Evolutionary conservation across 2,888 invertebrate genomes (phyloP).

Genomic region (Stenurella melanura): DNA sequence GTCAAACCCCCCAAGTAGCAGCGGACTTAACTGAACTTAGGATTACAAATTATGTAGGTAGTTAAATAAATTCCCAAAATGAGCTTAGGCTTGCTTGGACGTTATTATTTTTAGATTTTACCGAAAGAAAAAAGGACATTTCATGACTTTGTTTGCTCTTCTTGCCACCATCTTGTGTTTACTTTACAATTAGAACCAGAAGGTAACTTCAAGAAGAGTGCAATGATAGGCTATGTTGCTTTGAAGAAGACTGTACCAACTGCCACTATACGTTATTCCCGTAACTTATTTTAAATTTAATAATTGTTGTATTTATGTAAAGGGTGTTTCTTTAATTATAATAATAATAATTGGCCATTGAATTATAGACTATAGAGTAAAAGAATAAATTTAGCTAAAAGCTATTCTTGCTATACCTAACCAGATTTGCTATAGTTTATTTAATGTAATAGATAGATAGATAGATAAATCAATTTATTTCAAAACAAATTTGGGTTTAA

Average conservation of each 20-base stretch:
- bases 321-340: too few relatives aligned
- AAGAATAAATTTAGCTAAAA: too few relatives aligned
- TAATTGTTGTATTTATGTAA: too few relatives aligned
- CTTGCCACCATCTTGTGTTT: slow-evolving; percentile 33
- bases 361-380: too few relatives aligned
- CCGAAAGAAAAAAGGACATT: slow-evolving; percentile 28
- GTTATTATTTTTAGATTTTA: not conserved
- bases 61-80: slow-evolving; percentile 18
- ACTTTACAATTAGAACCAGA: slow-evolving; percentile 33
- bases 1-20: slow-evolving; percentile 24
- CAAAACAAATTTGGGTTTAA: too few relatives aligned
- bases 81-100: not conserved
- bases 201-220: slow-evolving; percentile 18
- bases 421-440: too few relatives aligned
- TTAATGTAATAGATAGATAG: too few relatives aligned
- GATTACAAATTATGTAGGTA: slow-evolving; percentile 24
- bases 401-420: too few relatives aligned
- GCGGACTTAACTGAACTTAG: not conserved
- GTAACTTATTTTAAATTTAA: too few relatives aligned
- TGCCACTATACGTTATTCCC: too few relatives aligned
- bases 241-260: not conserved
- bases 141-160: slow-evolving; percentile 31
- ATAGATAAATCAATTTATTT: too few relatives aligned
- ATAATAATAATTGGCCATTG: too few relatives aligned
- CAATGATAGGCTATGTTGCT: slow-evolving; percentile 28